Evolutionary conservation across 2,888 invertebrate species (phyloP).

Genomic region (Gryllus longicercus): DNA sequence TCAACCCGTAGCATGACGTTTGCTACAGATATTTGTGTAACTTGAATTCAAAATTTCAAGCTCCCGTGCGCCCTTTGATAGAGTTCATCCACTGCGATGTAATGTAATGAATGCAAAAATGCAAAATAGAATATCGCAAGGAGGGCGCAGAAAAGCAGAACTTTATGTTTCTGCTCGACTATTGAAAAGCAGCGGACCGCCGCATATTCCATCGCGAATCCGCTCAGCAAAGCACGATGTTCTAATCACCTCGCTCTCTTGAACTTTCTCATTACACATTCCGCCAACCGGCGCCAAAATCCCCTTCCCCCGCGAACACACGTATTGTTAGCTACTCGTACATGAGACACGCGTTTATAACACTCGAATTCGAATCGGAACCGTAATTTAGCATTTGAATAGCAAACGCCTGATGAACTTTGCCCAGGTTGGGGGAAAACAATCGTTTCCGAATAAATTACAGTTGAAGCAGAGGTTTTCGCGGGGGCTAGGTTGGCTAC

Average conservation of each 20-base stretch:
- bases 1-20: not conserved
- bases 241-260: constrained; percentile 8
- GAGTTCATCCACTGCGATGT: not conserved
- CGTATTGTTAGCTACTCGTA: not conserved
- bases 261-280: constrained; percentile 11
- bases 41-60: constrained; percentile 17
- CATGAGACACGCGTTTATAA: not conserved
- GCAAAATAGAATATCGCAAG: constrained; percentile 17
- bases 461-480: not conserved
- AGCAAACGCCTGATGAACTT: not conserved
- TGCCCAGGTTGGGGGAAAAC: not conserved
- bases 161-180: not conserved
- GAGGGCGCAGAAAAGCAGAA: not conserved
- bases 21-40: constrained; percentile 1
- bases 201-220: not conserved
- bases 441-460: not conserved
- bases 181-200: not conserved
- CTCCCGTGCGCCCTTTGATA: not conserved
- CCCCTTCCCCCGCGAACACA: not conserved
- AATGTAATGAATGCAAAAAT: constrained; percentile 10
- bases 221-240: not conserved
- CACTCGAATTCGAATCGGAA: not conserved
- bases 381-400: not conserved
- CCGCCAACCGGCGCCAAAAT: not conserved
- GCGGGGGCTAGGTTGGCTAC: no score